phyloP scores from a whole-genome alignment of 2,888 invertebrate species.

The Melangyna quadrimaculata region DNA sequence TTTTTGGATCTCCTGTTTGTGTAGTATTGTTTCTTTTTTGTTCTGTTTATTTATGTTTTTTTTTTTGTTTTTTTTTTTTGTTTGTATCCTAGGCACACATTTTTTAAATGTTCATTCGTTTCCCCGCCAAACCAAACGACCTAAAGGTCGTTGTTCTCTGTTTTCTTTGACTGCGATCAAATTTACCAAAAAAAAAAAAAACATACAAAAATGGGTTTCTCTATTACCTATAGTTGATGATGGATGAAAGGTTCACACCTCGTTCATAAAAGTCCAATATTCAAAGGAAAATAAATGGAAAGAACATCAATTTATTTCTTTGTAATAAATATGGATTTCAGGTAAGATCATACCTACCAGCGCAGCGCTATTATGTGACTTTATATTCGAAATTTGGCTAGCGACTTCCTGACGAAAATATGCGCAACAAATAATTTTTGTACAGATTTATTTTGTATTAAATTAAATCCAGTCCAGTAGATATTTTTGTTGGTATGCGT shows the following conservation, averaged over 20 bases:
- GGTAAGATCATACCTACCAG: background rate
- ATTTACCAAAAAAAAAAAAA: background rate
- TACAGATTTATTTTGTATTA: too few species aligned
- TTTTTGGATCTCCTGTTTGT: background rate
- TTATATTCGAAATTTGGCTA: background rate
- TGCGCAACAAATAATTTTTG: too few species aligned
- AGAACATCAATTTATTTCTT: background rate
- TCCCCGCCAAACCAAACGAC: background rate
- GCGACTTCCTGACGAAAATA: background rate
- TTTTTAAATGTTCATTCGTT: conserved; percentile 5
- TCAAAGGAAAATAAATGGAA: background rate
- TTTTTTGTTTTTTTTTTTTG: conserved; percentile 24
- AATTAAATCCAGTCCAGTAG: too few species aligned
- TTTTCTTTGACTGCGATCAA: conserved; percentile 5
- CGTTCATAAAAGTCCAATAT: conserved; percentile 28
- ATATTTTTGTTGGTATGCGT: too few species aligned
- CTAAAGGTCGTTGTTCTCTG: conserved; percentile 1
- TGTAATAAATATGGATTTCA: background rate
- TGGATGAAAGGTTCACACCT: conserved; percentile 51
- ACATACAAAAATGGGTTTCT: conserved; percentile 35
- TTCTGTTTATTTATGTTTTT: conserved; percentile 5
- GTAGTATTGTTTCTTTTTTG: conserved; percentile 19
- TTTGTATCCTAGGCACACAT: conserved; percentile 57
- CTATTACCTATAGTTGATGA: conserved; percentile 25
- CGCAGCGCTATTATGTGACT: background rate